A percentile compares a stretch with the other conserved stretches of the same genome.
Evolutionary conservation across 37 sponge, comb jelly and placozoan species (phyloP).

Genomic region (Oscarella lobularis): DNA sequence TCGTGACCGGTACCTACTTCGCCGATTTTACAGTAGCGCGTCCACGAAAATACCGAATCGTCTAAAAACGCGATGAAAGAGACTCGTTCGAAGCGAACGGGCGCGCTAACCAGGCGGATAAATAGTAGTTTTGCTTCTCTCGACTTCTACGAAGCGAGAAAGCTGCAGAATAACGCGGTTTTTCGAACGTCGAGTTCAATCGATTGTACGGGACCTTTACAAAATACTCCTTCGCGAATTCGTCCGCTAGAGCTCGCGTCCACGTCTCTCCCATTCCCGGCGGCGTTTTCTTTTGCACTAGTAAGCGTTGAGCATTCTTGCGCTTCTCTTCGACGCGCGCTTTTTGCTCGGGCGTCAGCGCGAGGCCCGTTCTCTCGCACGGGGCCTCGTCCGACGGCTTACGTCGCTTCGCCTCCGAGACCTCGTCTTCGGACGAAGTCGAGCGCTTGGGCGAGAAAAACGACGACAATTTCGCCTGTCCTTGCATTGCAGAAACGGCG

Average conservation of each 20-base stretch:
- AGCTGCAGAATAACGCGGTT: background rate
- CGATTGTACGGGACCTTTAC: background rate
- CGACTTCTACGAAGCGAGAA: background rate
- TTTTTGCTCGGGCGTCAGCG: background rate
- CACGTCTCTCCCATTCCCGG: background rate
- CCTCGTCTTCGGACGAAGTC: background rate
- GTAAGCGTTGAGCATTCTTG: background rate
- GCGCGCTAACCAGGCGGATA: too few species aligned
- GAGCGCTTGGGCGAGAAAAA: background rate
- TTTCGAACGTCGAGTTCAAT: background rate
- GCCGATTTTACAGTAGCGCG: too few species aligned
- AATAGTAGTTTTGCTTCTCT: background rate
- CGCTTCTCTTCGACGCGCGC: background rate
- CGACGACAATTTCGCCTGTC: background rate
- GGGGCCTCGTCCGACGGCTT: background rate
- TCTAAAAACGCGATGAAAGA: too few species aligned
- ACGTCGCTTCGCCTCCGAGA: background rate
- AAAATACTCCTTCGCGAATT: background rate
- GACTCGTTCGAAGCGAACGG: too few species aligned
- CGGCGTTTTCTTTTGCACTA: background rate
- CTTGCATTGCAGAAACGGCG: too few species aligned
- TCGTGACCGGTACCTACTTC: too few species aligned
- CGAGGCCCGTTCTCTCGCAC: background rate
- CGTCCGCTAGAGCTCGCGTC: background rate
- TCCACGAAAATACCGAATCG: background rate